These are phyloP conservation scores for Noctua comes DNA, from an alignment of 2,888 invertebrate species.

Conservation along the genomic window DNA sequence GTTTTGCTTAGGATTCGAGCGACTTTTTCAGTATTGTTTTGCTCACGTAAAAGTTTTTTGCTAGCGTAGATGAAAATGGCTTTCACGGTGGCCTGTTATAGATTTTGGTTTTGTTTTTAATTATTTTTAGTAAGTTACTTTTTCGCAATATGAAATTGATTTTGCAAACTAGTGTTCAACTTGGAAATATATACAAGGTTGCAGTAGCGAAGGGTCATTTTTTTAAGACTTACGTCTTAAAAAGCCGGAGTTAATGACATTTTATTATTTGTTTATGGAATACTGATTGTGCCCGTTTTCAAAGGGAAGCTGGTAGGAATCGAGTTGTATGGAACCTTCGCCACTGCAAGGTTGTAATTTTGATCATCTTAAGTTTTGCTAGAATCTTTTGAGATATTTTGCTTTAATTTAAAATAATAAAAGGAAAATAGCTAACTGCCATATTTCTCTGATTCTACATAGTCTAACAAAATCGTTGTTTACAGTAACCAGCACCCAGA, in stretches of 20 bases:
- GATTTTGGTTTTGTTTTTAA: not conserved
- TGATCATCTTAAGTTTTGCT: not conserved
- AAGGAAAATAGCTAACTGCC: not conserved
- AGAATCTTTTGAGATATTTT: not conserved
- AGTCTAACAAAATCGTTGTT: constrained; percentile 46
- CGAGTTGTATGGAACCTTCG: no score
- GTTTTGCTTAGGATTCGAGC: constrained; percentile 28
- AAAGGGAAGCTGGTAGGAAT: no score
- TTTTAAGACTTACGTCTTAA: no score
- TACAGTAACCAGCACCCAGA: constrained; percentile 38
- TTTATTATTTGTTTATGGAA: no score
- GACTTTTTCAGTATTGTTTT: constrained; percentile 22
- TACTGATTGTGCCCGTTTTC: no score
- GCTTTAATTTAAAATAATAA: not conserved
- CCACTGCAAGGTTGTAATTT: not conserved
- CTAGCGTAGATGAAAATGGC: not conserved
- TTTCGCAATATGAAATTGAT: not conserved
- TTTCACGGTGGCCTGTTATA: not conserved
- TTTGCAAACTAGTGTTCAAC: not conserved
- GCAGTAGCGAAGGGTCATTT: no score
- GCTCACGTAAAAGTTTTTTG: constrained; percentile 15
- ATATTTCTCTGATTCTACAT: not conserved
- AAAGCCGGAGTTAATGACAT: no score
- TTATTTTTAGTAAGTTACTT: not conserved
- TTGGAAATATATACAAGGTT: not conserved